Percentiles rank a stretch among this genome's conserved stretches.
Conservation (phyloP, 2,797 vertebrate genomes). For the Leuciscus waleckii region DNA sequence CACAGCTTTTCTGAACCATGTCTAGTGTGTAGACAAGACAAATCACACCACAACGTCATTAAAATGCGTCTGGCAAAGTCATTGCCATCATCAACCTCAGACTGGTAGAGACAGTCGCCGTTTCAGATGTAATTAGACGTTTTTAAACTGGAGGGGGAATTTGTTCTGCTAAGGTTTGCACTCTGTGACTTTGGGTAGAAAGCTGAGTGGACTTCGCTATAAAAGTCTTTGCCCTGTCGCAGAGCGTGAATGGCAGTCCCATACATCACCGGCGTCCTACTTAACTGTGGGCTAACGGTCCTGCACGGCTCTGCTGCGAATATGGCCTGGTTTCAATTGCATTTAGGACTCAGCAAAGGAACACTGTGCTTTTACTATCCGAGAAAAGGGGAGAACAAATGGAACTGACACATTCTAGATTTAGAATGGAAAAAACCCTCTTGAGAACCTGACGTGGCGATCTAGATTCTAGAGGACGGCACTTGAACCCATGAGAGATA, state of each 20-base stretch:
- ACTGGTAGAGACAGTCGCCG: conserved; percentile 30
- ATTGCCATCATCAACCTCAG: conserved; percentile 27
- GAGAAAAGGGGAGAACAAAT: conserved; percentile 32
- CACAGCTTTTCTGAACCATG: neutral
- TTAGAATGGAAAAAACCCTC: conserved; percentile 49
- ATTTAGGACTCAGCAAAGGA: conserved; percentile 56
- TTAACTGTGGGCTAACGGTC: conserved; percentile 51
- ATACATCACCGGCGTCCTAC: conserved; percentile 55
- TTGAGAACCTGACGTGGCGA: conserved; percentile 44
- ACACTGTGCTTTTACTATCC: conserved; percentile 24
- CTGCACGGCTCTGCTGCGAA: conserved; percentile 35
- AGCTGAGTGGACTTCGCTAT: conserved; percentile 37
- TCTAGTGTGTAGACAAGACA: conserved; percentile 16
- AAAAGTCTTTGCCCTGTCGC: conserved; percentile 29
- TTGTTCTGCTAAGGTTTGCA: conserved; percentile 21
- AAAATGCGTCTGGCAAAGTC: conserved; percentile 32
- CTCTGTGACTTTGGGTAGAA: conserved; percentile 26
- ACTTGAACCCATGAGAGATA: conserved; percentile 24
- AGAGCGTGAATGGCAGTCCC: conserved; percentile 26
- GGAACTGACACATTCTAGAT: conserved; percentile 50
- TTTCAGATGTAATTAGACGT: conserved; percentile 29
- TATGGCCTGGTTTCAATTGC: conserved; percentile 56
- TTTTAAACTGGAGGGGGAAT: conserved; percentile 31
- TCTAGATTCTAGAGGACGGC: conserved; percentile 55
- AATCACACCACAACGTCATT: conserved; percentile 41